These are phyloP conservation scores for Automeris io DNA, from an alignment of 2,888 invertebrate species.

Conservation along the genomic window DNA sequence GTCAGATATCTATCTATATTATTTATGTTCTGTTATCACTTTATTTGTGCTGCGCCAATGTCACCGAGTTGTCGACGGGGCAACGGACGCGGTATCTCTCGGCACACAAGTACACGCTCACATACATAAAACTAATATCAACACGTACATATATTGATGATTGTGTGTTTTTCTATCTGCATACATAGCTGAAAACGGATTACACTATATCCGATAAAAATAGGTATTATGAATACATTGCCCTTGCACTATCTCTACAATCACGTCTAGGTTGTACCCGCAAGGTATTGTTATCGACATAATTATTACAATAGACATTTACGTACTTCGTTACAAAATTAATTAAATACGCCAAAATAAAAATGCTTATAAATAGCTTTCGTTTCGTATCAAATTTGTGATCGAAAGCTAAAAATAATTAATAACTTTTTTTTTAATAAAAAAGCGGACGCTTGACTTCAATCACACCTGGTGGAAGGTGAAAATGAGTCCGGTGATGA, in stretches of 20 bases:
- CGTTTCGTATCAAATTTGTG: too few species aligned
- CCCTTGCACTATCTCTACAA: constrained; percentile 47
- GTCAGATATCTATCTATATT: constrained; percentile 39
- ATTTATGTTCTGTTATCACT: constrained; percentile 63
- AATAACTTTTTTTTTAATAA: too few species aligned
- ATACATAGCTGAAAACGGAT: constrained; percentile 42
- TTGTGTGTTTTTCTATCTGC: constrained; percentile 37
- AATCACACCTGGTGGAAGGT: too few species aligned
- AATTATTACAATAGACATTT: not conserved
- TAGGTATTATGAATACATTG: constrained; percentile 56
- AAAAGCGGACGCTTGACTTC: too few species aligned
- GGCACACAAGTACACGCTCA: constrained; percentile 38
- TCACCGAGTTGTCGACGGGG: constrained; percentile 71
- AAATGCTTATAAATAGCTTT: too few species aligned
- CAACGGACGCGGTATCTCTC: constrained; percentile 69
- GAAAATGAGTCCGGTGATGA: too few species aligned
- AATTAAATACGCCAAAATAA: too few species aligned
- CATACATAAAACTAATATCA: constrained; percentile 32
- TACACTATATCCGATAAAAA: constrained; percentile 45
- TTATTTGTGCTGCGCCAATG: constrained; percentile 72
- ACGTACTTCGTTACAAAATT: not conserved
- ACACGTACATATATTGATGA: constrained; percentile 27
- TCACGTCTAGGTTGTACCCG: constrained; percentile 26
- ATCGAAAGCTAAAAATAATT: too few species aligned
- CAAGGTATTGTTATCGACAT: constrained; percentile 7